A percentile compares a stretch with the other conserved stretches of the same genome.
Conservation (phyloP, 2,113 vertebrate genomes). For the Empidonax traillii region DNA sequence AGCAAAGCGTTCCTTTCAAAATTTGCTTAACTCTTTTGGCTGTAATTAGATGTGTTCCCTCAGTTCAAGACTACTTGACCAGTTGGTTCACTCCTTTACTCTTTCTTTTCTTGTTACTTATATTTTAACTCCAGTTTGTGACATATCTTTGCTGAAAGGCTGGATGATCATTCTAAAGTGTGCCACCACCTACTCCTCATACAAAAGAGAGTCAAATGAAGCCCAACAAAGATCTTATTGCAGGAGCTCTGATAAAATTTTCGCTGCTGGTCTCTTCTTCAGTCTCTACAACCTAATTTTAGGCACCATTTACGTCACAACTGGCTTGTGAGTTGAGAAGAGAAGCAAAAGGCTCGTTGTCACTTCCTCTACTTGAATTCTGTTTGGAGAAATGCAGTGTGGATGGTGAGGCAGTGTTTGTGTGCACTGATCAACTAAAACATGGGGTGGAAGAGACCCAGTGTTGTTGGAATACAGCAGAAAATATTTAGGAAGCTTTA, state of each 20-base stretch:
- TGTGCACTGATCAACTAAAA: neutral
- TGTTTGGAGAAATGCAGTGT: neutral
- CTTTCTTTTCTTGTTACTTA: neutral
- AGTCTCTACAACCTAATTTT: neutral
- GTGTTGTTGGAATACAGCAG: neutral
- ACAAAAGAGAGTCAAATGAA: neutral
- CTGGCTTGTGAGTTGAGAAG: fast-evolving
- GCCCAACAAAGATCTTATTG: neutral
- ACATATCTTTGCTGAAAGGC: neutral
- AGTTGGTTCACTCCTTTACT: neutral
- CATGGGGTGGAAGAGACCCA: neutral
- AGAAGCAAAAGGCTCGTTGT: neutral
- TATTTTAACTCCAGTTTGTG: neutral
- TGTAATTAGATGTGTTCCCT: neutral
- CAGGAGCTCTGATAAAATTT: neutral
- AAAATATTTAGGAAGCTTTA: neutral
- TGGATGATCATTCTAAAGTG: neutral
- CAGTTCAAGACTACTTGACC: neutral
- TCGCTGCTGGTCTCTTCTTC: neutral
- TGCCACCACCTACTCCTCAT: neutral
- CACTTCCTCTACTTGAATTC: neutral
- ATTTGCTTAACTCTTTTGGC: neutral
- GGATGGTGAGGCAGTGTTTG: neutral
- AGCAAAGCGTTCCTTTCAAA: neutral
- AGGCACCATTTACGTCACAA: neutral